Base-by-base conservation (phyloP, 2,888 invertebrate genomes). In the Mythimna loreyi region DNA sequence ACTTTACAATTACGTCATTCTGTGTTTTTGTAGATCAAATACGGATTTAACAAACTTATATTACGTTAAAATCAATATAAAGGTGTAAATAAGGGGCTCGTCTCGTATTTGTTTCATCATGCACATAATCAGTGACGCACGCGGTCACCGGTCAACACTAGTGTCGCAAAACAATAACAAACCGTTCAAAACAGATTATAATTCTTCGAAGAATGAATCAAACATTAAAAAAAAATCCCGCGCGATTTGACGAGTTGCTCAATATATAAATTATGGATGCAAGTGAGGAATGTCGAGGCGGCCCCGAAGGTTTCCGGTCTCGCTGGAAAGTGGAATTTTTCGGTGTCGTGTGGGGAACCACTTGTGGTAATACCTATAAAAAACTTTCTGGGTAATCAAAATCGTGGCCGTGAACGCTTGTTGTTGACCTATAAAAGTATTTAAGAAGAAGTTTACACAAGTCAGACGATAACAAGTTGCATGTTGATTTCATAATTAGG, bases 141-240 rank as follows among this genome's bases (percentile, higher is more conserved):
- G 30, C 13, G 33, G n/a, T 30, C 47, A 33, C 23, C 13, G 16
- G 28, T 19, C 36, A 11, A 55, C 16, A 33, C 36, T 19, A 25
- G 25, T 6, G 4, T 33, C 23, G 40, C 43, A 28, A 74, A 58
- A 63, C 73, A 63, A 78, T n/a, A 78, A 62, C 56, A 78, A 49
- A 68, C 77, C 30, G 30, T 68, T 30, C 13, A 43, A 47, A 76
- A 55, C 68, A 53, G 19, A 67, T 67, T 13, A 40, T n/a, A 55
- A 55, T 68, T 71, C 55, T 33, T 33, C 16, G 77, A 69, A 76
- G 11, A 55, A 67, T 68, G 40, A 47, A 3, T 56, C 30, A 23
- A 19, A 23, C 5, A 25, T 30, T 25, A 33, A 49, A 43, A 49
- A 69, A 28, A 69, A 19, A 40, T 40, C 21, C 75, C 50, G 23